These are phyloP conservation scores for Anser cygnoides DNA, from an alignment of 2,113 vertebrate species.

Conservation along the genomic window DNA sequence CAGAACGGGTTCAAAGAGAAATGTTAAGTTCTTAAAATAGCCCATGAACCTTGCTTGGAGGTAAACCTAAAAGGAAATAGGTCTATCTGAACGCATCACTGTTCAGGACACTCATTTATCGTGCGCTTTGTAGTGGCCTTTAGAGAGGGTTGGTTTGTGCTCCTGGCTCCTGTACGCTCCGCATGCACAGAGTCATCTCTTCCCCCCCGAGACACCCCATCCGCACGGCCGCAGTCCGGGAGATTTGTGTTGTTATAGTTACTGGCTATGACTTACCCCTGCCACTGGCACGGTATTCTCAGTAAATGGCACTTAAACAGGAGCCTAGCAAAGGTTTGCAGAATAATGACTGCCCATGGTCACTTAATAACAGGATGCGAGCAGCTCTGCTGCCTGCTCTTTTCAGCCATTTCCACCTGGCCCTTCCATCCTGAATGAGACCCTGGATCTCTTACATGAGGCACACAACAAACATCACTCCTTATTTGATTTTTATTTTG, in stretches of 20 bases:
- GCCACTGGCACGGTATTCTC: conserved; percentile 23
- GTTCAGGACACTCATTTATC: background rate
- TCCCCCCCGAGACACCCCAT: background rate
- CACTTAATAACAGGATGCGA: background rate
- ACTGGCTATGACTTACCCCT: conserved; percentile 63
- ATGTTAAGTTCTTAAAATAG: background rate
- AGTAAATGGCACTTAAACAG: background rate
- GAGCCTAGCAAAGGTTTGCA: conserved; percentile 1
- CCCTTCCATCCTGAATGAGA: background rate
- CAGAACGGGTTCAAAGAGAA: background rate
- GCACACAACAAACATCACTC: background rate
- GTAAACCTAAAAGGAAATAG: background rate
- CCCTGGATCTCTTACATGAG: background rate
- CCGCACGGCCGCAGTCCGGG: background rate
- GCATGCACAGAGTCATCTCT: background rate
- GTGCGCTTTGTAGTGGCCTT: background rate
- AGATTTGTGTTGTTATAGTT: conserved; percentile 68
- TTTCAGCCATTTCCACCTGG: background rate
- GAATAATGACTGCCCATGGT: background rate
- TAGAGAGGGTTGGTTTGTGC: background rate
- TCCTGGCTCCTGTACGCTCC: background rate
- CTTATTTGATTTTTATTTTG: background rate
- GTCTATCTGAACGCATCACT: background rate
- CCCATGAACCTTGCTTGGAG: background rate
- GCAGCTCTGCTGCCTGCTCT: rapidly evolving